phyloP scores from a whole-genome alignment of 2,888 invertebrate genomes.

The Bellardia pandia region DNA sequence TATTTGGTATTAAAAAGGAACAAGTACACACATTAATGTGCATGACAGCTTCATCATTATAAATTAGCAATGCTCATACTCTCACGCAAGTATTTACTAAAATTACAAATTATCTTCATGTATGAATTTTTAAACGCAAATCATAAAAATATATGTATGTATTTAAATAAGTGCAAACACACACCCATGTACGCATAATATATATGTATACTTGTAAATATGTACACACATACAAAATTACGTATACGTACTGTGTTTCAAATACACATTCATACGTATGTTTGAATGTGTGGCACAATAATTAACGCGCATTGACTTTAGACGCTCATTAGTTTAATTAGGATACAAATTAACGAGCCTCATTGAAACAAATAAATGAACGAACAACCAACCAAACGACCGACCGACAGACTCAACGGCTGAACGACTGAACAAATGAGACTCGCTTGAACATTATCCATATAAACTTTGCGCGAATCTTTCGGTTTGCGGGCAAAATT shows the following conservation, averaged over 20 bases:
- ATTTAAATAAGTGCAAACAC: conserved; percentile 10
- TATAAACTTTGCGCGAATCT: conserved; percentile 45
- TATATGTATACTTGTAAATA: conserved; percentile 20
- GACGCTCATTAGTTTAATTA: conserved; percentile 84
- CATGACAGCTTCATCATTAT: conserved; percentile 20
- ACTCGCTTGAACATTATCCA: background rate
- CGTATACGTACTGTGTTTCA: conserved; percentile 27
- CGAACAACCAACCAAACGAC: conserved; percentile 27
- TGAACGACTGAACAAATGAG: conserved; percentile 25
- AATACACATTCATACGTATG: conserved; percentile 20
- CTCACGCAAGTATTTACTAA: conserved; percentile 16
- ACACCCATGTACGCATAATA: background rate
- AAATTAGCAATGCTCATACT: background rate
- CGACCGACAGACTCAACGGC: background rate
- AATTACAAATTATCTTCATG: conserved; percentile 47
- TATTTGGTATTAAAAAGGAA: background rate
- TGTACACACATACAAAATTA: conserved; percentile 20
- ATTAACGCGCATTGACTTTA: conserved; percentile 81
- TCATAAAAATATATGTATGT: conserved; percentile 36
- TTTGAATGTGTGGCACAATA: conserved; percentile 68
- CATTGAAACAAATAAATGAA: conserved; percentile 73
- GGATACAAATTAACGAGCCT: conserved; percentile 83
- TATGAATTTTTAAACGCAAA: conserved; percentile 51
- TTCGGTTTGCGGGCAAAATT: conserved; percentile 61
- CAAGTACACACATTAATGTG: background rate